These are phyloP conservation scores for Aplocera efformata DNA, from an alignment of 2,888 invertebrate genomes.

Conservation along the genomic window DNA sequence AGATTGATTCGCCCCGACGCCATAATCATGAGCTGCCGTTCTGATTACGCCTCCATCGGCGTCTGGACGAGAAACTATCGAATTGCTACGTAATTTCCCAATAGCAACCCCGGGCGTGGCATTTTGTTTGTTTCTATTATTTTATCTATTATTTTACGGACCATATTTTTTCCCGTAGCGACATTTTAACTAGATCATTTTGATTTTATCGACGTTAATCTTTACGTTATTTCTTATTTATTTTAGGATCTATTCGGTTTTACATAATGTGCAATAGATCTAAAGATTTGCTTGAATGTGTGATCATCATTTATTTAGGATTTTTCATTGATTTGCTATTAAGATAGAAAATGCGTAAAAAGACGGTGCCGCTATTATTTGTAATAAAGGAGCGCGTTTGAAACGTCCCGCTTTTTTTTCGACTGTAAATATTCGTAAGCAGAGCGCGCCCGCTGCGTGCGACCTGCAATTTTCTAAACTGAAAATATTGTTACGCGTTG, in stretches of 20 bases:
- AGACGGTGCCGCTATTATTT: constrained; percentile 36
- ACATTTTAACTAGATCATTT: no score
- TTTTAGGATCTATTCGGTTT: constrained; percentile 13
- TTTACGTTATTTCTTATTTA: constrained; percentile 18
- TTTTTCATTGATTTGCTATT: constrained; percentile 2
- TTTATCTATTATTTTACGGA: no score
- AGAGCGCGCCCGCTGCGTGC: constrained; percentile 10
- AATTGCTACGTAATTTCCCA: no score
- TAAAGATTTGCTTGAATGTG: constrained; percentile 14
- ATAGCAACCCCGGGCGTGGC: no score
- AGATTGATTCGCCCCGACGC: no score
- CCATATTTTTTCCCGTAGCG: no score
- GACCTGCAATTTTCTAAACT: constrained; percentile 32
- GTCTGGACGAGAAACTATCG: no score
- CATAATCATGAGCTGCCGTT: no score
- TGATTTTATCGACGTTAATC: no score
- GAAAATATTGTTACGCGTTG: no score
- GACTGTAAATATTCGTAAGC: constrained; percentile 44
- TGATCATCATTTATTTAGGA: constrained; percentile 18
- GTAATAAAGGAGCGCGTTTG: constrained; percentile 38
- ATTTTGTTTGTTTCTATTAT: no score
- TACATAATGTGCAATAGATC: constrained; percentile 50
- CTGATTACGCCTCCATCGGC: no score
- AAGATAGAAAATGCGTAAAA: not conserved
- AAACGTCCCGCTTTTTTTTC: constrained; percentile 35